These are phyloP conservation scores for Poeciliopsis prolifica DNA, from an alignment of 2,113 vertebrate species.

Conservation along the genomic window DNA sequence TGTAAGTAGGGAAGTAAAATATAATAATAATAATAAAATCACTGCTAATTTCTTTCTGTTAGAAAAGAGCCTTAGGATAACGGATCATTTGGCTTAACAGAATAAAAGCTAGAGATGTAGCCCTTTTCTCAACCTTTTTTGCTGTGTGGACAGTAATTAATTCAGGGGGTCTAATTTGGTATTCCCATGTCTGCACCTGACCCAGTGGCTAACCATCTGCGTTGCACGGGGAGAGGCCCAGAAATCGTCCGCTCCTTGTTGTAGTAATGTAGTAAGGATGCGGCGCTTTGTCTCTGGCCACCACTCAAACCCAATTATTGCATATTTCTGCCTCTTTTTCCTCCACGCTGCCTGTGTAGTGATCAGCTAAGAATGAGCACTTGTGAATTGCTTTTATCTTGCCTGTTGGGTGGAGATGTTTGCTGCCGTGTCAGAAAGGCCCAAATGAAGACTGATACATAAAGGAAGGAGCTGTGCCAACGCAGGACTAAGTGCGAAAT, in stretches of 20 bases:
- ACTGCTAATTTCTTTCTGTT: constrained; percentile 18
- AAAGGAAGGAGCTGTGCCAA: constrained; percentile 51
- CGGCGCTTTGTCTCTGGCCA: constrained; percentile 41
- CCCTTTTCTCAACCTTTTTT: constrained; percentile 15
- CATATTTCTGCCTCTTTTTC: constrained; percentile 24
- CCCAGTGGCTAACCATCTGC: constrained; percentile 70
- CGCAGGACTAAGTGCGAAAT: constrained; percentile 57
- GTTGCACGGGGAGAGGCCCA: constrained; percentile 38
- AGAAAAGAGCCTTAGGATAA: constrained; percentile 8
- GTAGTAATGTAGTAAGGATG: constrained; percentile 32
- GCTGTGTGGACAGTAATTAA: constrained; percentile 35
- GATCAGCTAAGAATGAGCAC: constrained; percentile 24
- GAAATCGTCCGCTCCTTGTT: constrained; percentile 40
- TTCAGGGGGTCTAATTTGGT: constrained; percentile 63
- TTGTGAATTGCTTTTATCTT: constrained; percentile 48
- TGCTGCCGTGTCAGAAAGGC: constrained; percentile 44
- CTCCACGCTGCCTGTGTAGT: constrained; percentile 9
- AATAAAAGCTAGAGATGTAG: constrained; percentile 1
- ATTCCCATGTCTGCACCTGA: constrained; percentile 75
- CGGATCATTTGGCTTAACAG: neutral
- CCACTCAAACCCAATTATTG: constrained; percentile 39
- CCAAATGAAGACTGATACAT: constrained; percentile 41
- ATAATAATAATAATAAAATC: constrained; percentile 32
- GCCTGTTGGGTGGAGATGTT: constrained; percentile 47
- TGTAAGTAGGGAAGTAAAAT: constrained; percentile 39